Evolutionary conservation across 2,888 invertebrate species (phyloP).

Genomic region (Polydesmus complanatus): DNA sequence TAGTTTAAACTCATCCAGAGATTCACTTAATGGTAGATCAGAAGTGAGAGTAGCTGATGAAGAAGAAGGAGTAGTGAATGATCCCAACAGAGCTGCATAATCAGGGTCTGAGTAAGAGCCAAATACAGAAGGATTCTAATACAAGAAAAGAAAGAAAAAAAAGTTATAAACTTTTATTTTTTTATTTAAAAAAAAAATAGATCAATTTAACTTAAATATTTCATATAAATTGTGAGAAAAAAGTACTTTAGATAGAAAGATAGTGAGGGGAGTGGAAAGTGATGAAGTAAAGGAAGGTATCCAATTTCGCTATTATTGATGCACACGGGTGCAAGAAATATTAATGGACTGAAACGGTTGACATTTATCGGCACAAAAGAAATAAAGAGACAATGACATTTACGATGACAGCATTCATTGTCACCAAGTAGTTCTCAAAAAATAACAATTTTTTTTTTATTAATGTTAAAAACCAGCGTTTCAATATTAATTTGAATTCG

Average conservation of each 20-base stretch:
- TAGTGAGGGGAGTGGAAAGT: too few species aligned
- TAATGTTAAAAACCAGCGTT: too few species aligned
- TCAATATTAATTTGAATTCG: too few species aligned
- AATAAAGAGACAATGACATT: neutral
- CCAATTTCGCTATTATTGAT: neutral
- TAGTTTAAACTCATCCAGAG: neutral
- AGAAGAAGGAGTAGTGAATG: neutral
- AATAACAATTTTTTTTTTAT: too few species aligned
- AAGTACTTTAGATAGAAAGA: too few species aligned
- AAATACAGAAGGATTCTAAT: slow-evolving; percentile 2
- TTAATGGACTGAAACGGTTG: neutral
- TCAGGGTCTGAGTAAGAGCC: slow-evolving; percentile 8
- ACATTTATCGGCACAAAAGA: neutral
- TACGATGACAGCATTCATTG: neutral
- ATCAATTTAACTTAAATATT: too few species aligned
- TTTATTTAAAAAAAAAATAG: too few species aligned
- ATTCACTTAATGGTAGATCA: neutral
- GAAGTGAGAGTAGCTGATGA: neutral
- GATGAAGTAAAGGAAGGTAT: too few species aligned
- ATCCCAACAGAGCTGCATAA: slow-evolving; percentile 10
- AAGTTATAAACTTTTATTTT: too few species aligned
- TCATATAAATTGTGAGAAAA: too few species aligned
- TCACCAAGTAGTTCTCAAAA: neutral
- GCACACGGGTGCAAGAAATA: too few species aligned
- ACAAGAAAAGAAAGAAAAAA: too few species aligned